Evolutionary conservation across 2,113 vertebrate genomes (phyloP).

Genomic region (Lepisosteus osseus): DNA sequence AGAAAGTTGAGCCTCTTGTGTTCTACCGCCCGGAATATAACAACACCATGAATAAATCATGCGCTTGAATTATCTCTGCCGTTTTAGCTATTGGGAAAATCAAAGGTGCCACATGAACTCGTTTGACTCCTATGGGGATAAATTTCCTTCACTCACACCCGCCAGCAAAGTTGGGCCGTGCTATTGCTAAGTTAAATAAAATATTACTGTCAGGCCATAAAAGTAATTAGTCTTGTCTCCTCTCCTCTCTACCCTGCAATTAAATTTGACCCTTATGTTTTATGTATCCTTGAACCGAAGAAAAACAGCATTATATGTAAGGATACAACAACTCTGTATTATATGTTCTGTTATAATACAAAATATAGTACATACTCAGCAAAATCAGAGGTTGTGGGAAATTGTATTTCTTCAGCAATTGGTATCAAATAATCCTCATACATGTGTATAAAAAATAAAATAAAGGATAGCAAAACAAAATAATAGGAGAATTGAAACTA

Average conservation of each 20-base stretch:
- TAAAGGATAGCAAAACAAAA: background rate
- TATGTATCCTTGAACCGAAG: slow-evolving; percentile 60
- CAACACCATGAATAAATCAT: slow-evolving; percentile 63
- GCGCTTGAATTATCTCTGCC: slow-evolving; percentile 51
- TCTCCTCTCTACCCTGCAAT: slow-evolving; percentile 59
- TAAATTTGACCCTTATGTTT: slow-evolving; percentile 73
- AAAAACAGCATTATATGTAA: slow-evolving; percentile 42
- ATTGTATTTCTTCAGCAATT: background rate
- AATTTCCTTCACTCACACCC: slow-evolving; percentile 40
- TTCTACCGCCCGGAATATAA: slow-evolving; percentile 40
- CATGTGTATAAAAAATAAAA: background rate
- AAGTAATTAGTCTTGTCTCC: slow-evolving; percentile 70
- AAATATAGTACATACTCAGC: slow-evolving; percentile 18
- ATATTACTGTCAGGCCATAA: slow-evolving; percentile 64
- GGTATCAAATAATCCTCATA: background rate
- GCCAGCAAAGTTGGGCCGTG: slow-evolving; percentile 48
- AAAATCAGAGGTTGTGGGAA: background rate
- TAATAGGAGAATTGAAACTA: background rate
- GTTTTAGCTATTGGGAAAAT: slow-evolving; percentile 44
- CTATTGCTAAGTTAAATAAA: slow-evolving; percentile 63
- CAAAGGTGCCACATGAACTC: slow-evolving; percentile 48
- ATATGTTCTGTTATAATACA: slow-evolving; percentile 40
- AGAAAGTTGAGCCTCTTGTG: slow-evolving; percentile 38
- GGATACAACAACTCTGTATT: slow-evolving; percentile 26
- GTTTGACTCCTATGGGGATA: slow-evolving; percentile 45